A percentile compares a stretch with the other conserved stretches of the same genome.
Evolutionary conservation across 2,113 vertebrate genomes (phyloP).

Genomic region (Vanacampus margaritifer): DNA sequence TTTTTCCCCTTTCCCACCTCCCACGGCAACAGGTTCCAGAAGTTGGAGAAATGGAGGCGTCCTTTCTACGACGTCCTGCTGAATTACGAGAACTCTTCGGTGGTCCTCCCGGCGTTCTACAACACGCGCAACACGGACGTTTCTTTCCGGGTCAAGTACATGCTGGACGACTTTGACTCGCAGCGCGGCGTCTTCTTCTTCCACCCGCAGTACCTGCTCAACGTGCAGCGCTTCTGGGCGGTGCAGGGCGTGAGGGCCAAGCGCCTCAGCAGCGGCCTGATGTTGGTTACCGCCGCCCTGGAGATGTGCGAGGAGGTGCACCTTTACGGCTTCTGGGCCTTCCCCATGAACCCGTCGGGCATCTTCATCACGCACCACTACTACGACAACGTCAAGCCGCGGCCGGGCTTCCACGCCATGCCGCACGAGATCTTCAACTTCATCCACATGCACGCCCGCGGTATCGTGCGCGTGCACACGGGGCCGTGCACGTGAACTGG

Average conservation of each 20-base stretch:
- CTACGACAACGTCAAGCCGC: slow-evolving; percentile 98
- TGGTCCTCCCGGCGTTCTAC: slow-evolving; percentile 96
- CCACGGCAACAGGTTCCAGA: slow-evolving; percentile 81
- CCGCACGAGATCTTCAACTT: slow-evolving; percentile 96
- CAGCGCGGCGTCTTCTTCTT: slow-evolving; percentile 90
- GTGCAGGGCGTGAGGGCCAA: slow-evolving; percentile 89
- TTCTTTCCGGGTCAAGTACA: slow-evolving; percentile 93
- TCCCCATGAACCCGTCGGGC: slow-evolving; percentile 94
- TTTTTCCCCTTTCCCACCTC: slow-evolving; percentile 3
- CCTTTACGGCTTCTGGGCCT: slow-evolving; percentile 97
- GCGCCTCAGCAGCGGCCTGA: slow-evolving; percentile 90
- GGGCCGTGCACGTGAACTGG: slow-evolving; percentile 77
- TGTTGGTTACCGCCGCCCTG: slow-evolving; percentile 90
- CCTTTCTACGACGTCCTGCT: slow-evolving; percentile 89
- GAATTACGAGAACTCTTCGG: slow-evolving; percentile 89
- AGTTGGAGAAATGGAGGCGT: slow-evolving; percentile 94
- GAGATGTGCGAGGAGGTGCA: slow-evolving; percentile 96
- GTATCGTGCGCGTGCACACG: slow-evolving; percentile 89
- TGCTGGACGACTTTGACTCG: slow-evolving; percentile 91
- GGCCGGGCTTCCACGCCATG: slow-evolving; percentile 96
- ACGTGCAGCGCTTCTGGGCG: slow-evolving; percentile 93
- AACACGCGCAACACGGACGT: slow-evolving; percentile 95
- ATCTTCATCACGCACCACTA: slow-evolving; percentile 96
- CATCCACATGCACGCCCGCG: slow-evolving; percentile 93
- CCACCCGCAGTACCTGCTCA: slow-evolving; percentile 94